Evolutionary conservation across 2,888 invertebrate genomes (phyloP).

Genomic region (Tetheella fluctuosa): DNA sequence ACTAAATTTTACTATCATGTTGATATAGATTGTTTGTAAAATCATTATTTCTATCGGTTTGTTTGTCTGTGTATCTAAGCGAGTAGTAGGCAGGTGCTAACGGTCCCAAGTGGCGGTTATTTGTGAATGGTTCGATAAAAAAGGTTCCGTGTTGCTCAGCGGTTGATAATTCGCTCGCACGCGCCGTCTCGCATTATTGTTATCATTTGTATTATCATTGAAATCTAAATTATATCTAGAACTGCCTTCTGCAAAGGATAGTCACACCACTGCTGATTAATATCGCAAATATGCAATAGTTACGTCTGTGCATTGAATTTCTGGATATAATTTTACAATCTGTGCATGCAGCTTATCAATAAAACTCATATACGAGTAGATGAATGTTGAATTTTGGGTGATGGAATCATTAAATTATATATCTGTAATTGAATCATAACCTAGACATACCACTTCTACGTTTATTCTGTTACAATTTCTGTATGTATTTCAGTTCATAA

Average conservation of each 20-base stretch:
- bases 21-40: constrained; percentile 16
- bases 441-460: not conserved
- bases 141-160: constrained; percentile 59
- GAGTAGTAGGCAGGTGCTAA: constrained; percentile 71
- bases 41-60: constrained; percentile 25
- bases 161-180: constrained; percentile 60
- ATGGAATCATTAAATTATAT: no score
- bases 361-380: no score
- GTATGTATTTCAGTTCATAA: constrained; percentile 21
- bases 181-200: constrained; percentile 36
- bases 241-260: not conserved
- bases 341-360: no score
- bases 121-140: constrained; percentile 73
- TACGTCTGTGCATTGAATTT: not conserved
- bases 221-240: constrained; percentile 4
- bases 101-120: constrained; percentile 76
- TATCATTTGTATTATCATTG: constrained; percentile 46
- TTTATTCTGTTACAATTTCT: not conserved
- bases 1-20: constrained; percentile 9
- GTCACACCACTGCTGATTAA: not conserved
- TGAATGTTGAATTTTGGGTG: no score
- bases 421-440: no score
- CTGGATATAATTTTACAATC: no score
- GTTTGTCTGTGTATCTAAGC: constrained; percentile 23
- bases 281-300: not conserved